phyloP scores from a whole-genome alignment of 2,113 vertebrate species.

The Cyphomyrus plagiostoma region DNA sequence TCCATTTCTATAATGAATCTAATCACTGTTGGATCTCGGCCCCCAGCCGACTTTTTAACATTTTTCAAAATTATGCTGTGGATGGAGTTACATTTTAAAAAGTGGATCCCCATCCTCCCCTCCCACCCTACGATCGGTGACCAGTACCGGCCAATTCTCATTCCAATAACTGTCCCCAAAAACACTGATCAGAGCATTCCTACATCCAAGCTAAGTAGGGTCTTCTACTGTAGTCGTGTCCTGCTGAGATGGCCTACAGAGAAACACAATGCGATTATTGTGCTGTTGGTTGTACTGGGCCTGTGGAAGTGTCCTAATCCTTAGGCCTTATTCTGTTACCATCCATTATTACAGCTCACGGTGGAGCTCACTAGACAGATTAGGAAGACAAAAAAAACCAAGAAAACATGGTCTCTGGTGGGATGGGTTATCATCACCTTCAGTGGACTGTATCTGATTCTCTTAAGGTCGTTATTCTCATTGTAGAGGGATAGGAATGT shows the following conservation, averaged over 20 bases:
- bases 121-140: neutral
- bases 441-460: constrained; percentile 28
- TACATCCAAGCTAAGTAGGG: neutral
- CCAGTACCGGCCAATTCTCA: neutral
- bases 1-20: neutral
- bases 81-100: neutral
- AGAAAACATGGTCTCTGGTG: constrained; percentile 43
- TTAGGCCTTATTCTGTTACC: neutral
- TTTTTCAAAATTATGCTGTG: neutral
- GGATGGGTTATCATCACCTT: constrained; percentile 70
- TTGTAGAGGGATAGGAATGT: neutral
- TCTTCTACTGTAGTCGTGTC: neutral
- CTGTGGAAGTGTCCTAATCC: neutral
- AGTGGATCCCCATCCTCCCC: neutral
- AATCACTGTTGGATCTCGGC: neutral
- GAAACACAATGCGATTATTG: neutral
- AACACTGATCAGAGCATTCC: neutral
- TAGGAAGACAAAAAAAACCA: constrained; percentile 33
- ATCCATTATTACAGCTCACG: neutral
- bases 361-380: neutral
- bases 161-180: neutral
- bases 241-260: neutral
- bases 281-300: neutral
- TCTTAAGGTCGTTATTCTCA: neutral
- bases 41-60: neutral